Percentiles rank a stretch among this genome's conserved stretches.
phyloP scores from a whole-genome alignment of 2,797 vertebrate genomes.

The Enteromius paludinosus region DNA sequence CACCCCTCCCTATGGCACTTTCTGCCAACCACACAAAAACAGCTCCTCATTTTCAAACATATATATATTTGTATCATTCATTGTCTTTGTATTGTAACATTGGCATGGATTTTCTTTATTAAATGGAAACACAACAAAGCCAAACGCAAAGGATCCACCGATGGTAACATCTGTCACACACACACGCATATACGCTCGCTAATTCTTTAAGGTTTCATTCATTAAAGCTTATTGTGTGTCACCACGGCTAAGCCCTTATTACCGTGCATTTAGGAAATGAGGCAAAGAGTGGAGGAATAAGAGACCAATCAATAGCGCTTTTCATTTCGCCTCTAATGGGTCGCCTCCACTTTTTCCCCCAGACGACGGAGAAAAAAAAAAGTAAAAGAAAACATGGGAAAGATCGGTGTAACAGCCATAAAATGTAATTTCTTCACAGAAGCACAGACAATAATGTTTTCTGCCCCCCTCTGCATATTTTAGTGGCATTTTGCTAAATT shows the following conservation, averaged over 20 bases:
- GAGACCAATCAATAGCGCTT: slow-evolving; percentile 99
- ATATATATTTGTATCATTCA: slow-evolving; percentile 86
- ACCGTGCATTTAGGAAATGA: slow-evolving; percentile 97
- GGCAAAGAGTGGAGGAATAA: slow-evolving; percentile 96
- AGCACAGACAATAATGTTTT: slow-evolving; percentile 96
- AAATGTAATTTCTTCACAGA: slow-evolving; percentile 96
- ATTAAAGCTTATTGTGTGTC: slow-evolving; percentile 96
- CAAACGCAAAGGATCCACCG: slow-evolving; percentile 84
- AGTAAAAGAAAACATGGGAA: slow-evolving; percentile 88
- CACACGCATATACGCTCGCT: slow-evolving; percentile 86
- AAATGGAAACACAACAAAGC: slow-evolving; percentile 82
- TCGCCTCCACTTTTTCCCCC: slow-evolving; percentile 76
- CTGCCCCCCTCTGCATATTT: slow-evolving; percentile 92
- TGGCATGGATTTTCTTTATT: slow-evolving; percentile 84
- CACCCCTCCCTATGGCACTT: slow-evolving; percentile 79
- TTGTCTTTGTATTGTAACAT: slow-evolving; percentile 88
- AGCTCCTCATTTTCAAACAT: slow-evolving; percentile 80
- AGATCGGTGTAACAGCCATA: slow-evolving; percentile 92
- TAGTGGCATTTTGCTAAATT: slow-evolving; percentile 99
- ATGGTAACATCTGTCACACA: slow-evolving; percentile 89
- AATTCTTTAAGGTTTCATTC: slow-evolving; percentile 96
- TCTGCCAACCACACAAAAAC: slow-evolving; percentile 74
- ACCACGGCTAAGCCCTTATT: slow-evolving; percentile 93
- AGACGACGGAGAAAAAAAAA: slow-evolving; percentile 59
- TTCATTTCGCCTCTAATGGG: slow-evolving; percentile 98